A percentile compares a stretch with the other conserved stretches of the same genome.
Evolutionary conservation across 92 coral and sea anemone genomes (phyloP).

Genomic region (Phenganax marumi): DNA sequence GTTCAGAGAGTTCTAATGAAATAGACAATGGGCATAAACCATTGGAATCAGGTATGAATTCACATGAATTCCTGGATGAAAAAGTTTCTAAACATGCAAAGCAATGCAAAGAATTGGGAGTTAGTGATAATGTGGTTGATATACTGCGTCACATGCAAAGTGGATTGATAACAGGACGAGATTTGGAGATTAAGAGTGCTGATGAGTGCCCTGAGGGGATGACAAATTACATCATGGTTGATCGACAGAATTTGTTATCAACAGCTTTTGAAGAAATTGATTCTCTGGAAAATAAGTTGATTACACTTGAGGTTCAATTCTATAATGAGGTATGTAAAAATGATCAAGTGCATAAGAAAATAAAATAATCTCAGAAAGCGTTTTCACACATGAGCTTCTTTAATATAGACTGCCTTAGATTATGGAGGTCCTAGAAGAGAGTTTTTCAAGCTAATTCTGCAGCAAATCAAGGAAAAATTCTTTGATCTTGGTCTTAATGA

Average conservation of each 20-base stretch:
- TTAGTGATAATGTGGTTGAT: neutral
- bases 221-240: conserved; percentile 18
- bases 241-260: conserved; percentile 19
- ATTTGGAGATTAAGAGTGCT: conserved; percentile 8
- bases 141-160: neutral
- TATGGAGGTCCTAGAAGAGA: conserved; percentile 34
- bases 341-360: neutral
- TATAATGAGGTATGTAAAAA: conserved; percentile 13
- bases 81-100: too few relatives aligned
- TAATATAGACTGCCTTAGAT: conserved; percentile 8
- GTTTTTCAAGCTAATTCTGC: neutral
- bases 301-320: conserved; percentile 24
- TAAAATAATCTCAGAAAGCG: neutral
- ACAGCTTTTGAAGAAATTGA: conserved; percentile 31
- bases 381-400: neutral
- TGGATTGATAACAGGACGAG: neutral
- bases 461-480: conserved; percentile 10
- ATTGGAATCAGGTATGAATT: too few relatives aligned
- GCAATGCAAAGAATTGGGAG: neutral
- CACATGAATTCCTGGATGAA: too few relatives aligned
- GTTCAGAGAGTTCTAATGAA: too few relatives aligned
- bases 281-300: neutral
- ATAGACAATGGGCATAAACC: too few relatives aligned
- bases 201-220: conserved; percentile 22
- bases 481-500: conserved; percentile 15